A percentile compares a stretch with the other conserved stretches of the same genome.
Conservation (phyloP, 2,888 invertebrate genomes). For the Bembecia ichneumoniformis region DNA sequence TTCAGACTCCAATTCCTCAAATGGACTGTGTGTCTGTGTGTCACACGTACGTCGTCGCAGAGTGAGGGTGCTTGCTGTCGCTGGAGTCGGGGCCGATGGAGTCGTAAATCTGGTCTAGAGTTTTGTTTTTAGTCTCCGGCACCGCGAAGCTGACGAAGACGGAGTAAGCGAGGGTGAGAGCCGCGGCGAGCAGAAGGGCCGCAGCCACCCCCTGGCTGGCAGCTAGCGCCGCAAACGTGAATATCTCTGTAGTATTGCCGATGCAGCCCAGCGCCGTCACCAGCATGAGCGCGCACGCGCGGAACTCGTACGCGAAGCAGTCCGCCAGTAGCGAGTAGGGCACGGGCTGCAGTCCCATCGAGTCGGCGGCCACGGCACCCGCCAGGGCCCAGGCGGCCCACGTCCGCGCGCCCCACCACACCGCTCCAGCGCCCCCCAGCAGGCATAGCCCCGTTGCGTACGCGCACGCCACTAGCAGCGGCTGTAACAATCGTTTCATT, state of each 20-base stretch:
- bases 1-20: too few relatives aligned
- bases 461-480: slow-evolving; percentile 32
- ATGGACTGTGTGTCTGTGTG: not conserved
- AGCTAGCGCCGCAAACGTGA: slow-evolving; percentile 29
- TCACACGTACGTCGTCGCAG: slow-evolving; percentile 5
- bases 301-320: slow-evolving; percentile 51
- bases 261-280: slow-evolving; percentile 25
- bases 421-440: slow-evolving; percentile 14
- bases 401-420: slow-evolving; percentile 12
- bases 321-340: slow-evolving; percentile 48
- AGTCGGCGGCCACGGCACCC: slow-evolving; percentile 42
- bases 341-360: slow-evolving; percentile 44
- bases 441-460: slow-evolving; percentile 14
- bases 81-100: slow-evolving; percentile 7
- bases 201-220: slow-evolving; percentile 15
- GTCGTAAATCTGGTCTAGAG: slow-evolving; percentile 29
- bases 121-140: slow-evolving; percentile 34
- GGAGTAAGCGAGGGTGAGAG: slow-evolving; percentile 28
- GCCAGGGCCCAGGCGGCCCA: slow-evolving; percentile 19
- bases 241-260: slow-evolving; percentile 37
- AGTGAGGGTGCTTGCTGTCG: not conserved
- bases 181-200: slow-evolving; percentile 29
- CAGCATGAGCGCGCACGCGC: slow-evolving; percentile 39
- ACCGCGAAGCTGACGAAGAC: slow-evolving; percentile 18
- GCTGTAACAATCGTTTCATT: slow-evolving; percentile 19